These are phyloP conservation scores for Eucriotettix oculatus DNA, from an alignment of 2,888 invertebrate genomes.

Conservation along the genomic window DNA sequence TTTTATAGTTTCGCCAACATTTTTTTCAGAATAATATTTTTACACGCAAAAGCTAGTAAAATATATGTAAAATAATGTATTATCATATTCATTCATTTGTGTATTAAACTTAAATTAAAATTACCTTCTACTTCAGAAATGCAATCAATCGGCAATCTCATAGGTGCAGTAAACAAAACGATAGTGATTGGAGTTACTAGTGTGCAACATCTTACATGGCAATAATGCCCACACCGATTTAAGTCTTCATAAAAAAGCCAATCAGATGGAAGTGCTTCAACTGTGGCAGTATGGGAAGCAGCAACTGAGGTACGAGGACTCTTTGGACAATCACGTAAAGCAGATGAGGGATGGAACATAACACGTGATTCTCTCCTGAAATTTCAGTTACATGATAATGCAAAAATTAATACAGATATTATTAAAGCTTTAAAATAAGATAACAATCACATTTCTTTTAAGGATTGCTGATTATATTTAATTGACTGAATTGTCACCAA, in stretches of 20 bases:
- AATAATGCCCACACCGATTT: constrained; percentile 47
- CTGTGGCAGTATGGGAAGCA: constrained; percentile 24
- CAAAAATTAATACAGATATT: neutral
- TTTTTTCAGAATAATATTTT: too few species aligned
- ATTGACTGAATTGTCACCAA: too few species aligned
- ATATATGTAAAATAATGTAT: too few species aligned
- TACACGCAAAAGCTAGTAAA: too few species aligned
- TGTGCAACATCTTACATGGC: constrained; percentile 63
- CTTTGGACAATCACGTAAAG: constrained; percentile 30
- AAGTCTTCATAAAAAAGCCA: constrained; percentile 85
- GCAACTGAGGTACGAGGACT: constrained; percentile 19
- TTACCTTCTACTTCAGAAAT: constrained; percentile 26
- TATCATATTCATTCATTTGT: neutral
- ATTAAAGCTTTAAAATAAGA: neutral
- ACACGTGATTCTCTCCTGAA: constrained; percentile 42
- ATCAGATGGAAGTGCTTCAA: constrained; percentile 44
- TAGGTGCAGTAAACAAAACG: constrained; percentile 58
- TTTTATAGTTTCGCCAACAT: too few species aligned
- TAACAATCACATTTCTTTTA: neutral
- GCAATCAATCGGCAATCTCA: constrained; percentile 36
- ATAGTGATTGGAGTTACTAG: constrained; percentile 66
- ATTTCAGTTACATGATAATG: constrained; percentile 5
- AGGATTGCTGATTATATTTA: too few species aligned
- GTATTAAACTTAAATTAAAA: constrained; percentile 13
- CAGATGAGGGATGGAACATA: constrained; percentile 41